phyloP scores from a whole-genome alignment of 2,888 invertebrate genomes.

The Caenorhabditis doughertyi region DNA sequence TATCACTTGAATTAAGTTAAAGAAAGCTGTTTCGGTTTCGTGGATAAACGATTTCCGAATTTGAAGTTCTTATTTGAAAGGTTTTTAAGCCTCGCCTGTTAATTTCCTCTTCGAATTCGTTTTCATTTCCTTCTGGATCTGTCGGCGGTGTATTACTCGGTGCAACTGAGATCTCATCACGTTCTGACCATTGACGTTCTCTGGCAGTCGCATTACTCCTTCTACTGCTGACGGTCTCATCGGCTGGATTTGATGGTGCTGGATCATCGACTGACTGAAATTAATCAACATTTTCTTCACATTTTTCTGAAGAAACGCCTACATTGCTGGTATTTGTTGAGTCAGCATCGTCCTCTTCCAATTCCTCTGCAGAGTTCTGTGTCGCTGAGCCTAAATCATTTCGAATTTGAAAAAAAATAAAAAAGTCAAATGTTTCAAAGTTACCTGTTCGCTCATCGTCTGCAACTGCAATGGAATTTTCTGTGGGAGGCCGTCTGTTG shows the following conservation, averaged over 20 bases:
- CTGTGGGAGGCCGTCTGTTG: conserved; percentile 24
- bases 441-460: conserved; percentile 55
- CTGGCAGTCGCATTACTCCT: conserved; percentile 55
- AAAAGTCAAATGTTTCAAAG: background rate
- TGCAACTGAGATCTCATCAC: conserved; percentile 60
- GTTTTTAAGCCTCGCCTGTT: conserved; percentile 44
- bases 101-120: conserved; percentile 49
- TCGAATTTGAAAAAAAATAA: background rate
- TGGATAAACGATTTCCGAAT: too few relatives aligned
- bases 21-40: too few relatives aligned
- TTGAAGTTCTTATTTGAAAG: too few relatives aligned
- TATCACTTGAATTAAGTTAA: too few relatives aligned
- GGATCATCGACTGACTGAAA: conserved; percentile 65
- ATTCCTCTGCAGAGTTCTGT: conserved; percentile 33
- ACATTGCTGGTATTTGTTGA: conserved; percentile 49
- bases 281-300: background rate
- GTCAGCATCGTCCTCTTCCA: conserved; percentile 26
- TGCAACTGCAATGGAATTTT: conserved; percentile 29
- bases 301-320: background rate
- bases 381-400: conserved; percentile 27
- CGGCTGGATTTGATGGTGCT: conserved; percentile 60
- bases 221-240: conserved; percentile 45
- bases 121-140: conserved; percentile 63
- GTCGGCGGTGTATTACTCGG: conserved; percentile 65
- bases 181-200: conserved; percentile 64